Evolutionary conservation across 2,888 invertebrate species (phyloP), one percentile per base, ranked within the genome.

Genomic region (Lasioglossum vierecki): DNA sequence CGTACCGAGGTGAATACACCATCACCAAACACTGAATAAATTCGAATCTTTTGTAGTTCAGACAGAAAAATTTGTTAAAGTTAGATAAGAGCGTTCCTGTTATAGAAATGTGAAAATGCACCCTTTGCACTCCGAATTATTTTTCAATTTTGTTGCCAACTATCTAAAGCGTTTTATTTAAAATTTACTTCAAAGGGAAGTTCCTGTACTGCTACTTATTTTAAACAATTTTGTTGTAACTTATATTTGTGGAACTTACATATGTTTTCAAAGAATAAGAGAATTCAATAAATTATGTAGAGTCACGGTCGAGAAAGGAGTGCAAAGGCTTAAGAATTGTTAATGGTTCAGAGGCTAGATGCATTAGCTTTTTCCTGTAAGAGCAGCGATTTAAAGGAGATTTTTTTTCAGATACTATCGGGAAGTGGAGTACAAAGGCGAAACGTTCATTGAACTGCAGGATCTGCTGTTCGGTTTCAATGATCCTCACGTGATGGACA

Each of bases 401-500:
- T n/a, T 57, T n/a, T 57, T n/a, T 63, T 70, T 11, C 70, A 92
- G 92, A 91, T 99, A 98, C 95, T 98, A 97, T 95, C 96, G 98
- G 73, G 97, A 98, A 94, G 97, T 97, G 71, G 97, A 97, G 90
- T 97, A 97, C 94, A 96, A 96, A 83, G 97, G 97, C 60, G 97
- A 98, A 92, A 96, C 96, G 89, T 99, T 99, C 95, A 99, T 99
- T 93, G 99, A 99, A 95, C 97, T 99, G 87, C 99, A 99, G 95
- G 99, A 99, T 95, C 96, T 99, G 35, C 95, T 99, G 41, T 97
- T 98, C 92, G 98, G 98, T 82, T 99, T 99, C 95, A 96, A 96
- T 93, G 98, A 99, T 95, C 99, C 99, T 0, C 97, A 98, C 93
- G 98, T 99, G 0, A 99, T 99, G 97, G 99, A 99, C 95, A 97